Conservation (phyloP, 2,113 vertebrate genomes). For the Epinephelus lanceolatus region DNA sequence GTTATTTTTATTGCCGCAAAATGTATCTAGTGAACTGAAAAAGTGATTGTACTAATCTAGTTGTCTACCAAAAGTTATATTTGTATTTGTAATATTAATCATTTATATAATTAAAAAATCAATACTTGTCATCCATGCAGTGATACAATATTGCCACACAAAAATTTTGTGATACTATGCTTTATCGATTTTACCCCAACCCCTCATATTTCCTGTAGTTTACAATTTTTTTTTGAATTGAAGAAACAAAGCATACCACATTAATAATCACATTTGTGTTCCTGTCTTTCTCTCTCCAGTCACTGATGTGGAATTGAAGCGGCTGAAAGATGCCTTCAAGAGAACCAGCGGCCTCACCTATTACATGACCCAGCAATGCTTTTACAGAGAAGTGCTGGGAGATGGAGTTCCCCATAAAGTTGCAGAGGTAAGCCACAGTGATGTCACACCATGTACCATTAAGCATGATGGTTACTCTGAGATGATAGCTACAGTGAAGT, state of each 20-base stretch:
- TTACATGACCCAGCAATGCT: constrained; percentile 98
- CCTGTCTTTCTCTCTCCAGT: constrained; percentile 80
- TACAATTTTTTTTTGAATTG: background rate
- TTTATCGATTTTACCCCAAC: no score
- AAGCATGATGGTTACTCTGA: background rate
- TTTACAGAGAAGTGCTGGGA: constrained; percentile 96
- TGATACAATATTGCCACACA: no score
- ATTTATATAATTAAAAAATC: no score
- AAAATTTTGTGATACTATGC: no score
- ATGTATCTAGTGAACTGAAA: no score
- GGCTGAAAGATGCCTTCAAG: constrained; percentile 99
- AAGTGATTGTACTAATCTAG: no score
- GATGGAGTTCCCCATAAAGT: constrained; percentile 98
- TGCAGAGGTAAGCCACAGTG: constrained; percentile 89
- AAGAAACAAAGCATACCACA: background rate
- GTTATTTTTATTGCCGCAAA: no score
- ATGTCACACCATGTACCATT: background rate
- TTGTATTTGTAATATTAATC: no score
- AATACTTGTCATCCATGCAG: no score
- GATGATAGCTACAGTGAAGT: background rate
- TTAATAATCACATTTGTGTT: background rate
- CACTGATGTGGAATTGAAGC: constrained; percentile 96
- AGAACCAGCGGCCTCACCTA: constrained; percentile 95
- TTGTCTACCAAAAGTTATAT: no score
- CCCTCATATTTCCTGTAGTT: background rate